Evolutionary conservation across 64 coral and sea anemone species (phyloP).

Genomic region (Montipora cactus): DNA sequence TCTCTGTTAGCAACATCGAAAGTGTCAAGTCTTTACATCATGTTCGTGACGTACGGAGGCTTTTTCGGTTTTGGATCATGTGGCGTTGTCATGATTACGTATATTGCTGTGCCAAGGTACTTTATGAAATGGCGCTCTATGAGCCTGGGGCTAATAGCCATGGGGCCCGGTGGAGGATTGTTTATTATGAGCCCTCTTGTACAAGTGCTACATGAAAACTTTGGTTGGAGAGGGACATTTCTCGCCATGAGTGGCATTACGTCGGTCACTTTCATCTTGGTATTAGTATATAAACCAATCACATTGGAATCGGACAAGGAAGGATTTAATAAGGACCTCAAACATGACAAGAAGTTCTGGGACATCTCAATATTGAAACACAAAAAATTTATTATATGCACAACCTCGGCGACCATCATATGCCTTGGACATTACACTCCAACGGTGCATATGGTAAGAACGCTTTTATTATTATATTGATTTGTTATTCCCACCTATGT

Average conservation of each 20-base stretch:
- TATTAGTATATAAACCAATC: constrained; percentile 24
- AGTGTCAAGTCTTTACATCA: constrained; percentile 8
- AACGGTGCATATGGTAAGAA: constrained; percentile 46
- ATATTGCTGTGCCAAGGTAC: constrained; percentile 30
- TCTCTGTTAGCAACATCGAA: constrained; percentile 3
- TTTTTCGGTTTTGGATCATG: constrained; percentile 38
- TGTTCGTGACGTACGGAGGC: constrained; percentile 9
- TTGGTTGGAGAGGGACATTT: constrained; percentile 47
- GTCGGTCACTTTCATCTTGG: not conserved
- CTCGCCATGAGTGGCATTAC: not conserved
- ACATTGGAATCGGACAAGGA: not conserved
- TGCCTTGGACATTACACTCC: constrained; percentile 23
- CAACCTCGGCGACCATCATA: not conserved
- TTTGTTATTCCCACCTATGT: no score
- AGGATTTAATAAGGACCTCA: not conserved
- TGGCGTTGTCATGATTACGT: constrained; percentile 1
- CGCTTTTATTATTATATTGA: no score
- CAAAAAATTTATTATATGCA: constrained; percentile 1
- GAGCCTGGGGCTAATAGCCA: constrained; percentile 28
- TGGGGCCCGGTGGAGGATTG: constrained; percentile 41
- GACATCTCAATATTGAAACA: constrained; percentile 25
- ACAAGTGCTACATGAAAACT: not conserved
- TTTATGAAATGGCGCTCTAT: constrained; percentile 39
- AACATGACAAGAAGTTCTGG: constrained; percentile 21
- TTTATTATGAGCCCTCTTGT: constrained; percentile 54